Evolutionary conservation across 2,888 invertebrate genomes (phyloP).

Genomic region (Seladonia tumulorum): DNA sequence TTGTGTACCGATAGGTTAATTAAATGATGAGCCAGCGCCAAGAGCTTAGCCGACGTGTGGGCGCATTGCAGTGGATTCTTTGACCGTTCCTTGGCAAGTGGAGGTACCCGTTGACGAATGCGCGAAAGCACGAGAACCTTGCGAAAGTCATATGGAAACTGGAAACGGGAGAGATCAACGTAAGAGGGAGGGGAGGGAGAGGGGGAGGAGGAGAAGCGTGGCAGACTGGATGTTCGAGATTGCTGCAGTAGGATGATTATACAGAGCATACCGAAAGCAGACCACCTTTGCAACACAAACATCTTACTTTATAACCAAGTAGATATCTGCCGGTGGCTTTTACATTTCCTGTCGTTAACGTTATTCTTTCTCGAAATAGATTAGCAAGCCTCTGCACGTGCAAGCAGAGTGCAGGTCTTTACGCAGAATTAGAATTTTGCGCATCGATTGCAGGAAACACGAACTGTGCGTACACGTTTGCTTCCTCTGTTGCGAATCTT

Average conservation of each 20-base stretch:
- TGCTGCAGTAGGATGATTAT: background rate
- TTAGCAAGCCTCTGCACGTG: background rate
- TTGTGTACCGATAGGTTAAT: constrained; percentile 71
- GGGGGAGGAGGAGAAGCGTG: constrained; percentile 3
- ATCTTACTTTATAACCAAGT: background rate
- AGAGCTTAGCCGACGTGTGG: constrained; percentile 68
- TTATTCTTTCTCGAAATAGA: background rate
- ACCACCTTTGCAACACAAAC: background rate
- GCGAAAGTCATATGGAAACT: constrained; percentile 33
- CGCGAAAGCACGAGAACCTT: background rate
- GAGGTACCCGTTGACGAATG: constrained; percentile 57
- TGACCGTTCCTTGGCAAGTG: constrained; percentile 65
- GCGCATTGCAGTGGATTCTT: constrained; percentile 72
- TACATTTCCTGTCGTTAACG: background rate
- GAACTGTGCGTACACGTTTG: background rate
- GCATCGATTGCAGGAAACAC: background rate
- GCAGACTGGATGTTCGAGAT: background rate
- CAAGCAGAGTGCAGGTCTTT: background rate
- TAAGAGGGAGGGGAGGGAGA: background rate
- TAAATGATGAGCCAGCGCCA: constrained; percentile 70
- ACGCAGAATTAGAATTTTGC: background rate
- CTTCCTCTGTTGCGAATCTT: background rate
- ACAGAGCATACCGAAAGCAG: background rate
- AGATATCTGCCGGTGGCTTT: background rate
- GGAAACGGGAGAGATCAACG: constrained; percentile 28